Conservation (phyloP, 2,888 invertebrate species). For the Pteria penguin region DNA sequence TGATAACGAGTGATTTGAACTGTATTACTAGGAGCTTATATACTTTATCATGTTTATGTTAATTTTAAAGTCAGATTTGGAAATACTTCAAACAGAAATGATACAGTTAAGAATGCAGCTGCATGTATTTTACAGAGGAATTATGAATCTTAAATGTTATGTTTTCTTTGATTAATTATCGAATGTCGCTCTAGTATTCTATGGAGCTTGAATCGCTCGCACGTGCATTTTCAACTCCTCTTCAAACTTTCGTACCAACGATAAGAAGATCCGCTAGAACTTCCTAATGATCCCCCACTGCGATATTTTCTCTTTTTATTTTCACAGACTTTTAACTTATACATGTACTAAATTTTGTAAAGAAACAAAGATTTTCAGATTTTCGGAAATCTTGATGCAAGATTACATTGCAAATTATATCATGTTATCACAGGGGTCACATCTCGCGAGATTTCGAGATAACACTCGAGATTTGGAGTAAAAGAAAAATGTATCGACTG, state of each 20-base stretch:
- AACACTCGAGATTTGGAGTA: neutral
- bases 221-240: neutral
- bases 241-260: neutral
- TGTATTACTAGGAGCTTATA: neutral
- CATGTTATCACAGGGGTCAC: neutral
- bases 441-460: neutral
- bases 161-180: neutral
- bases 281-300: conserved; percentile 15
- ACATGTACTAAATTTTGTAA: too few relatives aligned
- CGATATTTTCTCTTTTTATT: conserved; percentile 7
- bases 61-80: neutral
- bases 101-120: neutral
- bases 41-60: neutral
- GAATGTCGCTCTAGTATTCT: neutral
- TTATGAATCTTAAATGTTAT: neutral
- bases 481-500: neutral
- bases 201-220: too few relatives aligned
- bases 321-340: neutral
- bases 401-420: neutral
- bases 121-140: neutral
- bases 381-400: neutral
- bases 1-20: neutral
- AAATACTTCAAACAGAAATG: neutral
- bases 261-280: neutral
- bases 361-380: neutral